phyloP scores from a whole-genome alignment of 2,888 invertebrate genomes.

The Congeria kusceri region DNA sequence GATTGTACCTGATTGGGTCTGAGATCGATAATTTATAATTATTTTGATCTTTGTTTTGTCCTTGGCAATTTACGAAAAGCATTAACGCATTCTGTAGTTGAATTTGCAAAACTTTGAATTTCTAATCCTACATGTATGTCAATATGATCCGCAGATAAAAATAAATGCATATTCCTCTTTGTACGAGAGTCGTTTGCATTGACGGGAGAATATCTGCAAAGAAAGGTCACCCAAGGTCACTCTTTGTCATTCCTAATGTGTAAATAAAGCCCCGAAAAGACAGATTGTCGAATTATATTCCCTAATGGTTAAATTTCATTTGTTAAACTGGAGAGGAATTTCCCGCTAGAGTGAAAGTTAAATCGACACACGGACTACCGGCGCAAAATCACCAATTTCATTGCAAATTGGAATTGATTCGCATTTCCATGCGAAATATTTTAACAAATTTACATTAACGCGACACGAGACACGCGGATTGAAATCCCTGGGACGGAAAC shows the following conservation, averaged over 20 bases:
- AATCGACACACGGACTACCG: slow-evolving; percentile 43
- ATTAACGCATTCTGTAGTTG: no score
- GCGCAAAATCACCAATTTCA: slow-evolving; percentile 41
- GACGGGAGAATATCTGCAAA: neutral
- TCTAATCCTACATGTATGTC: no score
- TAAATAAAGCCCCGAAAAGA: slow-evolving; percentile 48
- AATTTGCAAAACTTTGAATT: no score
- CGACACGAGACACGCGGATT: neutral
- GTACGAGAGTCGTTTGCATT: no score
- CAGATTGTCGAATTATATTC: slow-evolving; percentile 49
- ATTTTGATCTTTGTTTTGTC: no score
- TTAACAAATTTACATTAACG: slow-evolving; percentile 13
- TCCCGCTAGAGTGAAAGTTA: slow-evolving; percentile 45
- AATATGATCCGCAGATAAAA: no score
- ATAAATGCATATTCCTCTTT: no score
- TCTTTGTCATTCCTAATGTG: slow-evolving; percentile 35
- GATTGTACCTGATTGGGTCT: no score
- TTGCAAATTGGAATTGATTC: slow-evolving; percentile 44
- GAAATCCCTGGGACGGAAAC: slow-evolving; percentile 16
- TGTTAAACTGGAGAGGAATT: slow-evolving; percentile 50
- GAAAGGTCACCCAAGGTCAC: slow-evolving; percentile 21
- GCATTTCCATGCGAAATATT: slow-evolving; percentile 21
- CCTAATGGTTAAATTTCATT: slow-evolving; percentile 58
- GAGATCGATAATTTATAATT: no score
- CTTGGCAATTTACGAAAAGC: no score